A percentile compares a stretch with the other conserved stretches of the same genome.
These are phyloP conservation scores for Punctoribates punctum DNA, from an alignment of 2,888 invertebrate species.

Conservation along the genomic window DNA sequence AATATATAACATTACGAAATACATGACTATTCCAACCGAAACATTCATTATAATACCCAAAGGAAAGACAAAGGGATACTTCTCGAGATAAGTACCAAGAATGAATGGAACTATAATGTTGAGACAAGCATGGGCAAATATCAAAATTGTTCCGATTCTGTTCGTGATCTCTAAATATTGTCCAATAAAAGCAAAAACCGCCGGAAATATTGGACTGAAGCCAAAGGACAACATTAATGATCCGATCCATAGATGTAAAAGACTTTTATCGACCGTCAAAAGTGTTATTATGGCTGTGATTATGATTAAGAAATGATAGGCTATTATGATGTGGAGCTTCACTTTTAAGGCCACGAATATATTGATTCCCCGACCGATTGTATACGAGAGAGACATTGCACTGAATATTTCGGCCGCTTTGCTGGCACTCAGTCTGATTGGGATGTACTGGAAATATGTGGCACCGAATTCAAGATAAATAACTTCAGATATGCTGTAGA, in stretches of 20 bases:
- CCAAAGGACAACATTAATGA: neutral
- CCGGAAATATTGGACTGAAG: slow-evolving; percentile 11
- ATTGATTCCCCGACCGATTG: slow-evolving; percentile 28
- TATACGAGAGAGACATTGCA: neutral
- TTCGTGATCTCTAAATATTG: slow-evolving; percentile 14
- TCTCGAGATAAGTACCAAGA: too few relatives aligned
- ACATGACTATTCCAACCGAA: neutral
- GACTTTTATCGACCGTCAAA: neutral
- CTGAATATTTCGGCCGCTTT: slow-evolving; percentile 5
- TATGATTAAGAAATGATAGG: slow-evolving; percentile 1
- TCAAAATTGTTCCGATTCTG: neutral
- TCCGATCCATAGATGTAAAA: neutral
- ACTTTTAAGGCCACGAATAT: slow-evolving; percentile 25
- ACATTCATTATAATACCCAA: neutral
- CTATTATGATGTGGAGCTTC: neutral
- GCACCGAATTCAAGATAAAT: slow-evolving; percentile 20
- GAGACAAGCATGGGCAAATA: too few relatives aligned
- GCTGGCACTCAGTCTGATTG: neutral
- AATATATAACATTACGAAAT: neutral
- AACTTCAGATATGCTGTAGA: slow-evolving; percentile 15
- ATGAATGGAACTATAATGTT: too few relatives aligned
- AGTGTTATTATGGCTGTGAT: neutral
- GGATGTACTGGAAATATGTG: slow-evolving; percentile 1
- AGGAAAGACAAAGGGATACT: too few relatives aligned
- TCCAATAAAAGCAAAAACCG: neutral